Evolutionary conservation across 35 echinoderm and acorn worm genomes (phyloP).

Genomic region (Amphiura filiformis): DNA sequence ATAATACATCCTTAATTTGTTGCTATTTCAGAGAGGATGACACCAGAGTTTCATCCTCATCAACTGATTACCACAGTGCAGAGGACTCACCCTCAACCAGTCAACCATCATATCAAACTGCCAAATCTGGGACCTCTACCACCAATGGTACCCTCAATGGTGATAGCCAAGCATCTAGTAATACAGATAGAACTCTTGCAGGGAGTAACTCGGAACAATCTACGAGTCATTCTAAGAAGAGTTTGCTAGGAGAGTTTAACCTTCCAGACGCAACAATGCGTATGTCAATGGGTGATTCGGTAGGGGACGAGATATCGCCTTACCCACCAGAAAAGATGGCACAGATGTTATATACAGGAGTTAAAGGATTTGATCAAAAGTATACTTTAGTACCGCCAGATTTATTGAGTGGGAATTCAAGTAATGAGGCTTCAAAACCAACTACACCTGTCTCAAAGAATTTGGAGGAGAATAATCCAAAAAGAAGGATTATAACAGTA

Average conservation of each 20-base stretch:
- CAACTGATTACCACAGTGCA: slow-evolving; percentile 34
- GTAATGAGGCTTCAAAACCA: slow-evolving; percentile 33
- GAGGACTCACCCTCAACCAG: slow-evolving; percentile 3
- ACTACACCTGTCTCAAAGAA: slow-evolving; percentile 4
- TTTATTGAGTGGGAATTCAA: not conserved
- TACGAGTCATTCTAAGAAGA: not conserved
- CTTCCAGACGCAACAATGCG: slow-evolving; percentile 44
- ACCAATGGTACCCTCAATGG: not conserved
- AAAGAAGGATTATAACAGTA: not conserved
- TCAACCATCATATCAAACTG: not conserved
- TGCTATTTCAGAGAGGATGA: slow-evolving; percentile 14
- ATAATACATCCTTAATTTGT: too few relatives aligned
- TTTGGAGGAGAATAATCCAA: not conserved
- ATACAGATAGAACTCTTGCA: not conserved
- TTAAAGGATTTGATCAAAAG: slow-evolving; percentile 39
- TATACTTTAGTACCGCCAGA: slow-evolving; percentile 60
- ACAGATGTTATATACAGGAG: slow-evolving; percentile 30
- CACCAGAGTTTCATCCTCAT: not conserved
- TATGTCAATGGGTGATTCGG: slow-evolving; percentile 7
- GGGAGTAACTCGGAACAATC: not conserved
- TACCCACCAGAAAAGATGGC: slow-evolving; percentile 50
- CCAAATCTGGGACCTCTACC: not conserved
- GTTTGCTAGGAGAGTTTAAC: not conserved
- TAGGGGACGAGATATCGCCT: slow-evolving; percentile 27
- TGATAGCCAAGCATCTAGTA: not conserved